These are phyloP conservation scores for Belonocnema kinseyi DNA, from an alignment of 1,140 invertebrate genomes.

Conservation along the genomic window DNA sequence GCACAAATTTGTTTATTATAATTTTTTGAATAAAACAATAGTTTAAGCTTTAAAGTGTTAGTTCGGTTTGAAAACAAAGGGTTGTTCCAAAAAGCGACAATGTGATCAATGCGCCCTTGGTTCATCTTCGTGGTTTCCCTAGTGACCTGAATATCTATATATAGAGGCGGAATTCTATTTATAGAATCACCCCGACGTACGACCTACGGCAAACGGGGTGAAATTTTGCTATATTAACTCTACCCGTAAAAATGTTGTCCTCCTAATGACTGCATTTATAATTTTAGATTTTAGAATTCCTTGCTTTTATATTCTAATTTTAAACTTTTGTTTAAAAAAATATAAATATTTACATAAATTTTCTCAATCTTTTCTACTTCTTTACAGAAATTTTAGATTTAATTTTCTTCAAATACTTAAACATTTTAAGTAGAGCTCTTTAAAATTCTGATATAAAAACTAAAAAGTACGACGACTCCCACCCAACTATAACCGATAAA, in stretches of 20 bases:
- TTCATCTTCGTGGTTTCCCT: slow-evolving; percentile 55
- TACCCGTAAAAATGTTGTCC: neutral
- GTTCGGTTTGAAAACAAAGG: slow-evolving; percentile 12
- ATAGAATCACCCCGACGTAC: slow-evolving; percentile 66
- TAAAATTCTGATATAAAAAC: too few species aligned
- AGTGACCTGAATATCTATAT: slow-evolving; percentile 68
- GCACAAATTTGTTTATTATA: too few species aligned
- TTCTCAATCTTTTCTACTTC: too few species aligned
- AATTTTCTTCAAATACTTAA: too few species aligned
- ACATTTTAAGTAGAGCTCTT: too few species aligned
- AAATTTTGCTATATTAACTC: slow-evolving; percentile 37
- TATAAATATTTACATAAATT: too few species aligned
- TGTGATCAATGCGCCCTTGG: slow-evolving; percentile 61
- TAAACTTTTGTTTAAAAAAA: neutral
- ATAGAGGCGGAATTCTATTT: slow-evolving; percentile 61
- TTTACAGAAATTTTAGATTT: too few species aligned
- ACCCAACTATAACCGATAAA: too few species aligned
- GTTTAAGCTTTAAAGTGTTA: too few species aligned
- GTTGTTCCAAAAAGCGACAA: slow-evolving; percentile 35
- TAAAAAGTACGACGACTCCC: too few species aligned
- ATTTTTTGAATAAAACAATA: too few species aligned
- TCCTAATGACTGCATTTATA: slow-evolving; percentile 2
- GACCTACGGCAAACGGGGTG: slow-evolving; percentile 50
- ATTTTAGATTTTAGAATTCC: slow-evolving; percentile 4
- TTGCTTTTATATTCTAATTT: neutral